Evolutionary conservation across 2,113 vertebrate genomes (phyloP).

Genomic region (Vimba vimba): DNA sequence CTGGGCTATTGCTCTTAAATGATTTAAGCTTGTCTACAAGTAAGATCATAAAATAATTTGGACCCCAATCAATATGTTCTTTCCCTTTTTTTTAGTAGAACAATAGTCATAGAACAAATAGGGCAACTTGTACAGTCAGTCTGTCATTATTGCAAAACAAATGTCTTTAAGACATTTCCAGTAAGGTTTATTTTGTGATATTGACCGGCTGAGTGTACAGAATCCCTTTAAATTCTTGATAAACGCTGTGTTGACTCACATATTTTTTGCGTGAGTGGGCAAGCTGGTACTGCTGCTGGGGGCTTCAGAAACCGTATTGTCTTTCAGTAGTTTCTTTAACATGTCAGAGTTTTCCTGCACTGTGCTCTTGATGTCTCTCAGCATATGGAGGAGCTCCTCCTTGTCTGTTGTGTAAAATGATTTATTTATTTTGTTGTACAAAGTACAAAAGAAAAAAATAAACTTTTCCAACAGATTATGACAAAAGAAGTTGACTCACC

Average conservation of each 20-base stretch:
- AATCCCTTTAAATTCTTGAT: not conserved
- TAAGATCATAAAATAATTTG: too few species aligned
- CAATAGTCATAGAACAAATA: too few species aligned
- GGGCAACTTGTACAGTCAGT: too few species aligned
- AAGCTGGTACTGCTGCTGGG: not conserved
- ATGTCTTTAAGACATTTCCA: too few species aligned
- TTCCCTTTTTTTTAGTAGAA: too few species aligned
- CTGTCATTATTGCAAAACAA: not conserved
- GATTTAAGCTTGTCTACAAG: too few species aligned
- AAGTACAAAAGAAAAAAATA: too few species aligned
- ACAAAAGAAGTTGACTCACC: not conserved
- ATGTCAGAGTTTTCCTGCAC: slow-evolving; percentile 21
- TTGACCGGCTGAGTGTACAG: not conserved
- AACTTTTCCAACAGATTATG: not conserved
- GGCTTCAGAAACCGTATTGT: not conserved
- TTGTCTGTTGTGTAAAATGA: not conserved
- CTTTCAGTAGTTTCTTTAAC: slow-evolving; percentile 3
- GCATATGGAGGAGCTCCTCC: not conserved
- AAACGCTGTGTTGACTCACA: not conserved
- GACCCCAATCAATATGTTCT: too few species aligned
- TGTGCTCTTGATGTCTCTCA: slow-evolving; percentile 19
- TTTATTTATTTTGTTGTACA: too few species aligned
- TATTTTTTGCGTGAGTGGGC: not conserved
- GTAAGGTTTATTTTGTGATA: too few species aligned
- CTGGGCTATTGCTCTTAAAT: too few species aligned